Evolutionary conservation across 2,888 invertebrate genomes (phyloP).

Genomic region (Meandrusa payeni): DNA sequence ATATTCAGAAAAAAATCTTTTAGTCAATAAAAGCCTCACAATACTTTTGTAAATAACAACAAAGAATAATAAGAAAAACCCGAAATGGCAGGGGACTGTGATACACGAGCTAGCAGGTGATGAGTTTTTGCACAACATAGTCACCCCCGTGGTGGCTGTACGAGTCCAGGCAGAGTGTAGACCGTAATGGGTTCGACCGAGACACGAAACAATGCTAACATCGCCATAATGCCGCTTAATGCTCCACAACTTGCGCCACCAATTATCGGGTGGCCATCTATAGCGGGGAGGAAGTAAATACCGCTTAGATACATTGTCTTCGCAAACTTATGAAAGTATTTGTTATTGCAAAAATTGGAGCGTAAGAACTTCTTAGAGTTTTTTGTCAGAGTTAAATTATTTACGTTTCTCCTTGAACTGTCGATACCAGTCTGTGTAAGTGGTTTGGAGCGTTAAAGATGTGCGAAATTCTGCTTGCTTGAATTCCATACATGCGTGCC

Average conservation of each 20-base stretch:
- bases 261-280: slow-evolving; percentile 17
- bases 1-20: no score
- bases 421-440: no score
- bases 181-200: slow-evolving; percentile 8
- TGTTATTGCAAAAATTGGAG: neutral
- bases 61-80: no score
- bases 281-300: slow-evolving; percentile 2
- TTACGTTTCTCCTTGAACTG: no score
- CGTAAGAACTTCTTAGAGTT: no score
- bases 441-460: no score
- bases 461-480: no score
- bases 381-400: no score
- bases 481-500: no score
- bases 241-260: slow-evolving; percentile 5
- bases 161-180: slow-evolving; percentile 11
- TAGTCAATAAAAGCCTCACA: no score
- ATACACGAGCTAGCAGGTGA: slow-evolving; percentile 8
- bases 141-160: slow-evolving; percentile 12
- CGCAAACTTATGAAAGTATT: neutral
- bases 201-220: slow-evolving; percentile 12
- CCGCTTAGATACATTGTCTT: neutral
- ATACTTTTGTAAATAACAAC: no score
- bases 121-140: slow-evolving; percentile 14
- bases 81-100: neutral
- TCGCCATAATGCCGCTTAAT: slow-evolving; percentile 6